Percentiles rank a stretch among this genome's conserved stretches.
Evolutionary conservation across 2,888 invertebrate species (phyloP).

Genomic region (Dolichopus griseipennis): DNA sequence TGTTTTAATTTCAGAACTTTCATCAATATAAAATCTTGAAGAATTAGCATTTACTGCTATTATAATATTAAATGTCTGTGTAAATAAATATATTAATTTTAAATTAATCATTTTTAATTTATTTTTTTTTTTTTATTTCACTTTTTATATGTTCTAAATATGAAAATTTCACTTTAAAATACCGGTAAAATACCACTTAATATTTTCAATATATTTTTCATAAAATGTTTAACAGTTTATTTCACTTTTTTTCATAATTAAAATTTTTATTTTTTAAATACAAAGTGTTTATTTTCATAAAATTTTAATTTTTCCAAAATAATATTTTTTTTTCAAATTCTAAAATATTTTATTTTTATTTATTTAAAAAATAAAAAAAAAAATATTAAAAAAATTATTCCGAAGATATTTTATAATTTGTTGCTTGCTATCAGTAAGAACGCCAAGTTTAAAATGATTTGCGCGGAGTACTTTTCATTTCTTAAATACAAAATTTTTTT

Average conservation of each 20-base stretch:
- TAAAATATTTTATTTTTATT: too few relatives aligned
- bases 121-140: background rate
- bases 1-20: slow-evolving; percentile 10
- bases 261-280: too few relatives aligned
- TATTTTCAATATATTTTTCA: too few relatives aligned
- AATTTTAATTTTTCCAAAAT: too few relatives aligned
- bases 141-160: background rate
- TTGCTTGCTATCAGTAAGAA: slow-evolving; percentile 42
- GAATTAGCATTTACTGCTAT: too few relatives aligned
- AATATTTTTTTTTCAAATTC: too few relatives aligned
- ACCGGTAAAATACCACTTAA: too few relatives aligned
- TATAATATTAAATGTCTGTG: background rate
- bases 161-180: too few relatives aligned
- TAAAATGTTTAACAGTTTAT: too few relatives aligned
- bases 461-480: slow-evolving; percentile 42
- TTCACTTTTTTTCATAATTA: too few relatives aligned
- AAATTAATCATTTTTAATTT: background rate
- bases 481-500: slow-evolving; percentile 37
- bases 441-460: slow-evolving; percentile 44
- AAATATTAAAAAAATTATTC: background rate
- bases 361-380: too few relatives aligned
- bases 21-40: background rate
- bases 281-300: too few relatives aligned
- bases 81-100: background rate
- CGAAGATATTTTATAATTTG: background rate